Evolutionary conservation across 2,113 vertebrate genomes (phyloP).

Genomic region (Hystrix cristata): DNA sequence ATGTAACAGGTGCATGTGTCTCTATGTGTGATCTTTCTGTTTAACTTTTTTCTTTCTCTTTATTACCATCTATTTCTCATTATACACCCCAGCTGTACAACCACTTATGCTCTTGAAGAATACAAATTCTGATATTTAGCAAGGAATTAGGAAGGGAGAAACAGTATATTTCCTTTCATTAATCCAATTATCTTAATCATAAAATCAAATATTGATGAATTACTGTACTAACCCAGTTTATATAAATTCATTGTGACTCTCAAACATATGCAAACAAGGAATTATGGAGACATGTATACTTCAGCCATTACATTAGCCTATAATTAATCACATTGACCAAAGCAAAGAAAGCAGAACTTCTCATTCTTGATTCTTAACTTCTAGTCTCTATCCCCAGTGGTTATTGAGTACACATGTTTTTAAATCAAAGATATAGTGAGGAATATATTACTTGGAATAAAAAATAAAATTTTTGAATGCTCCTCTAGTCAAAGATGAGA

Average conservation of each 20-base stretch:
- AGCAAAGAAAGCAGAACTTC: constrained; percentile 19
- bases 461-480: neutral
- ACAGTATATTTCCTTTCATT: constrained; percentile 10
- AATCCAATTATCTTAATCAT: constrained; percentile 57
- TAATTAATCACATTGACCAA: constrained; percentile 22
- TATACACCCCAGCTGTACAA: neutral
- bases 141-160: constrained; percentile 55
- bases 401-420: neutral
- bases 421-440: neutral
- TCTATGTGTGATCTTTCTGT: neutral
- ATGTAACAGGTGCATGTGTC: neutral
- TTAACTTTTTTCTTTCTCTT: neutral
- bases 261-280: constrained; percentile 31
- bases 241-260: neutral
- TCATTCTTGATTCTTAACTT: neutral
- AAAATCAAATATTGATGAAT: constrained; percentile 66
- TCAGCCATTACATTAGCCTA: neutral
- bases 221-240: constrained; percentile 41
- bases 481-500: neutral
- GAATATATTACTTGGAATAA: neutral
- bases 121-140: constrained; percentile 34
- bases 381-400: neutral
- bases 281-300: neutral
- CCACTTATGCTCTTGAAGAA: constrained; percentile 35
- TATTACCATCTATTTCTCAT: constrained; percentile 25